Conservation (phyloP, 2,113 vertebrate genomes). For the Xerus inauris region DNA sequence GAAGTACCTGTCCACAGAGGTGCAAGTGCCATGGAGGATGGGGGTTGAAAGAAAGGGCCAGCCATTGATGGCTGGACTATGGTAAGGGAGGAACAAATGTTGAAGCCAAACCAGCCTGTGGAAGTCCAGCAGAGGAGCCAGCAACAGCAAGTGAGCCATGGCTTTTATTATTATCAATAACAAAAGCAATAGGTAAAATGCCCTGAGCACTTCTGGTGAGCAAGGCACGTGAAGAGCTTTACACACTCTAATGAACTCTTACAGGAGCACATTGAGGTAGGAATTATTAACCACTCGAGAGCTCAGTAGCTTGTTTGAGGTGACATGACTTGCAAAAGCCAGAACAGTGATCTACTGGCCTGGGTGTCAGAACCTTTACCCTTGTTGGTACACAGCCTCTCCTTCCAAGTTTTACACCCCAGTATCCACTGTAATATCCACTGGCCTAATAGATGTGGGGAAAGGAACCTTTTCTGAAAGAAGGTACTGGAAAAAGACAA, state of each 20-base stretch:
- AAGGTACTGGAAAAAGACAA: background rate
- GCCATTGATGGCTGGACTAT: background rate
- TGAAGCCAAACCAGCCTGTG: background rate
- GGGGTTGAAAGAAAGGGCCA: background rate
- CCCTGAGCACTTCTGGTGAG: background rate
- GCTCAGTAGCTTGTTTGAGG: background rate
- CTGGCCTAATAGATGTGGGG: background rate
- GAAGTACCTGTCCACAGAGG: background rate
- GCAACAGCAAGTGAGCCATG: background rate
- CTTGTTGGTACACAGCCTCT: background rate
- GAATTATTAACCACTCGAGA: background rate
- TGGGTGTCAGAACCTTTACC: background rate
- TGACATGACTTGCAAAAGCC: background rate
- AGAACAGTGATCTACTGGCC: background rate
- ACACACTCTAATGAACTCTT: background rate
- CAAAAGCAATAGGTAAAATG: background rate
- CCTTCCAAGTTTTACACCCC: background rate
- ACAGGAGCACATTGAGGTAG: background rate
- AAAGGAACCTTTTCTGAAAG: slow-evolving; percentile 9
- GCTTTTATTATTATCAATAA: background rate
- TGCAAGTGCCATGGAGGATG: accelerated
- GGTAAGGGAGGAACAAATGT: background rate
- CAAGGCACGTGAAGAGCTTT: background rate
- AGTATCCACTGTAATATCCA: background rate
- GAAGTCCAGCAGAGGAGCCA: background rate